Evolutionary conservation across 2,797 vertebrate genomes (phyloP), one percentile per base, ranked within the genome.

Genomic region (Enteromius anoplus): DNA sequence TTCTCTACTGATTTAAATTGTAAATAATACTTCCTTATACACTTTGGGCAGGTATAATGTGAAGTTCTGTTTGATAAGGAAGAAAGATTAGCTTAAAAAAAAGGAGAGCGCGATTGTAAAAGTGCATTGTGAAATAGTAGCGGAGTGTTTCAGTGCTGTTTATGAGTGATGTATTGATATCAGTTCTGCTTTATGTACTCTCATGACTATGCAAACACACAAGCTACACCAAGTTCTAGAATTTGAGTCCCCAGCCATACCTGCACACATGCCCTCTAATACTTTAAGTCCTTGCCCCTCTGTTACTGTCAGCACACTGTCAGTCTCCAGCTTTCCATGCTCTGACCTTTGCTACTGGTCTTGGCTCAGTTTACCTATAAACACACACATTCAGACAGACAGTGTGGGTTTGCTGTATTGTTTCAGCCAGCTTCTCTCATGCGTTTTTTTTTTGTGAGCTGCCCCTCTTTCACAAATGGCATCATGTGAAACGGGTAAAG

Each of bases 261-360:
- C 64, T 60, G 58, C 45, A 70, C 34, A 55, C 60, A 75, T 82
- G 82, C 62, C 85, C 85, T 83, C 62, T 85, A 84, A 87, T 86
- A 72, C 66, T 51, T 69, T n/a, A 72, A 72, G n/a, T 84, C 69
- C 17, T 80, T 84, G 75, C 58, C 66, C 55, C 60, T 87, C 60
- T 51, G 60, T 78, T 62, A 45, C 78, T 84, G 78, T 85, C 85
- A 82, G 78, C 83, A 85, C 71, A 73, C 78, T 78, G 69, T 84
- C 76, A 58, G 14, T 81, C 71, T 81, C 62, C 14, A 42, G 62
- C 78, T 80, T 83, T 86, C 72, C 19, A 53, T 66, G 19, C 34
- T 49, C 64, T 85, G 49, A 75, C 45, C 53, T 77, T 49, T 82
- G 66, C 42, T 15, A n/a, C 23, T 69, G 17, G 40, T 58, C 15